Percentiles rank a stretch among this genome's conserved stretches.
phyloP scores from a whole-genome alignment of 1,140 invertebrate species.

The Lasioglossum albipes region DNA sequence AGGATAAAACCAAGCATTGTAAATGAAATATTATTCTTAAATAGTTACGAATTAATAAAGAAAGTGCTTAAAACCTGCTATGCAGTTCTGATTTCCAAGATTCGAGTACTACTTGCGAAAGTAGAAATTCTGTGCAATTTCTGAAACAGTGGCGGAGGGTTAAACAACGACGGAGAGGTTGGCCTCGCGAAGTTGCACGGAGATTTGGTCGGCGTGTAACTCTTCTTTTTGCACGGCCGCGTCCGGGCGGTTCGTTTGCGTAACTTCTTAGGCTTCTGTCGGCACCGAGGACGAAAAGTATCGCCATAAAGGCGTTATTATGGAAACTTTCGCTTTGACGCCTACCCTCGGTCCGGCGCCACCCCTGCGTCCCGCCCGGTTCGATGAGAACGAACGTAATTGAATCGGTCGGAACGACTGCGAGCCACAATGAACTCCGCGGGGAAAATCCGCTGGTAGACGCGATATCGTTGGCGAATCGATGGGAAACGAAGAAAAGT shows the following conservation, averaged over 20 bases:
- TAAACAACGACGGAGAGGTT: neutral
- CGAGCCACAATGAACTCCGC: slow-evolving; percentile 22
- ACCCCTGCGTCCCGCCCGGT: neutral
- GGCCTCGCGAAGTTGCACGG: neutral
- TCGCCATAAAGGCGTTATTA: slow-evolving; percentile 37
- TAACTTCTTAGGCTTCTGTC: slow-evolving; percentile 23
- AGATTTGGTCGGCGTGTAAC: neutral
- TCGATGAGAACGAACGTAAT: slow-evolving; percentile 32
- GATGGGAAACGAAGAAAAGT: slow-evolving; percentile 32
- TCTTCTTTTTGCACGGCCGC: neutral
- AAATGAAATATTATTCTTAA: no score
- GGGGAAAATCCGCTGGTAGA: slow-evolving; percentile 14
- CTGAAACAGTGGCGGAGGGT: neutral
- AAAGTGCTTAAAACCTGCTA: no score
- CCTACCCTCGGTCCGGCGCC: slow-evolving; percentile 26
- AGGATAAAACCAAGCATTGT: no score
- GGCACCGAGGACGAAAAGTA: slow-evolving; percentile 19
- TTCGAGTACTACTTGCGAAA: no score
- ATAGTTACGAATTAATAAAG: no score
- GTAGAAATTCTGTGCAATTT: no score
- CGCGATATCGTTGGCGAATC: slow-evolving; percentile 24
- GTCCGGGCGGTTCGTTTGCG: slow-evolving; percentile 6
- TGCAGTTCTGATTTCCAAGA: no score
- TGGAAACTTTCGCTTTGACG: slow-evolving; percentile 49
- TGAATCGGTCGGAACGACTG: slow-evolving; percentile 18